Percentiles rank a stretch among this genome's conserved stretches.
phyloP scores from a whole-genome alignment of 2,113 vertebrate species.

The Ctenomys sociabilis region DNA sequence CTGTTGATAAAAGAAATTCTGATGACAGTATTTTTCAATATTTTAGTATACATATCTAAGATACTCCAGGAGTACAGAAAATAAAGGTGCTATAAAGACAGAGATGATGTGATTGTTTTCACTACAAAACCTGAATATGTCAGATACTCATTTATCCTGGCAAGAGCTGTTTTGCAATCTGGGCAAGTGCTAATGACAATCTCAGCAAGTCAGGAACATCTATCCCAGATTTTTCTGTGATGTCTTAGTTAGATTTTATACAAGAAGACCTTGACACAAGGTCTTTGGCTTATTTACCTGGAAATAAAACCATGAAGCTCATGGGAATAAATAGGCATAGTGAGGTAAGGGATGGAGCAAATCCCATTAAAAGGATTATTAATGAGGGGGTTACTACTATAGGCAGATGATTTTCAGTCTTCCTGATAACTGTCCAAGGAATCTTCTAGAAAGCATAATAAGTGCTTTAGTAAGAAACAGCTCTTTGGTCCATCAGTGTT shows the following conservation, averaged over 20 bases:
- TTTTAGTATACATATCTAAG: conserved; percentile 17
- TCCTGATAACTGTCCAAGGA: not conserved
- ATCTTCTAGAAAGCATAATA: not conserved
- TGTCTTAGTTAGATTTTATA: not conserved
- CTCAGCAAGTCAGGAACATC: not conserved
- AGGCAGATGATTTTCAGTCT: not conserved
- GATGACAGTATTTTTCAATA: not conserved
- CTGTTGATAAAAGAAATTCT: conserved; percentile 37
- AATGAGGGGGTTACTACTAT: not conserved
- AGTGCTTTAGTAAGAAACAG: not conserved
- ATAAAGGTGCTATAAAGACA: not conserved
- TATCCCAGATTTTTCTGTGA: not conserved
- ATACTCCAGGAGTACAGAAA: not conserved
- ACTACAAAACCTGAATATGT: not conserved
- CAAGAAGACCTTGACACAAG: not conserved
- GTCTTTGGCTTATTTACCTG: not conserved
- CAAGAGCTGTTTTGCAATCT: not conserved
- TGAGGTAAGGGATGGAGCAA: not conserved
- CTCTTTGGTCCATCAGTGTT: not conserved
- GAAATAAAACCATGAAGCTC: not conserved
- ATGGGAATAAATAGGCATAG: not conserved
- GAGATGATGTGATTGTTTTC: not conserved
- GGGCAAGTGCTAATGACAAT: not conserved
- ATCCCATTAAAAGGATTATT: not conserved
- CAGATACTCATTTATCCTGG: not conserved